phyloP scores from a whole-genome alignment of 2,797 vertebrate species.

The Sebastes kiyomatsui region DNA sequence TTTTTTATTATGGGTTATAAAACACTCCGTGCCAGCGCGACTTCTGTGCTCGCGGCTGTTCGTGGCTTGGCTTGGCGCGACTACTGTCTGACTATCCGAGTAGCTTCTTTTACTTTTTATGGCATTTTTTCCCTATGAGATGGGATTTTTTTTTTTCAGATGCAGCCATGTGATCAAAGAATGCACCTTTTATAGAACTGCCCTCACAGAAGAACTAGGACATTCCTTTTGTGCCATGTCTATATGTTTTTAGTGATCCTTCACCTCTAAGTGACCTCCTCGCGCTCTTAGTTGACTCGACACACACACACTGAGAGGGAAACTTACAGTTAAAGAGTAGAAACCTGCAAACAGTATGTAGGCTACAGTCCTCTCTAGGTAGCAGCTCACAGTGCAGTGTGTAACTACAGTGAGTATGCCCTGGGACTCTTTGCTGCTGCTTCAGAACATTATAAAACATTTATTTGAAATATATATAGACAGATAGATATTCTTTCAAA shows the following conservation, averaged over 20 bases:
- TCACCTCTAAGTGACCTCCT: background rate
- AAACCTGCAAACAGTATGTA: background rate
- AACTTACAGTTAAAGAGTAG: background rate
- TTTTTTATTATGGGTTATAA: background rate
- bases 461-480: background rate
- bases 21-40: background rate
- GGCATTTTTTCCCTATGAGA: background rate
- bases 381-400: background rate
- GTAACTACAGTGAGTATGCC: background rate
- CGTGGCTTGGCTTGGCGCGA: background rate
- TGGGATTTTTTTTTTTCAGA: background rate
- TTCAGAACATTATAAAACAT: background rate
- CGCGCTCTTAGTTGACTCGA: background rate
- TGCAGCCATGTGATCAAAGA: background rate
- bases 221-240: background rate
- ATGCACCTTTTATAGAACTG: background rate
- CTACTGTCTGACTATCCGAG: background rate
- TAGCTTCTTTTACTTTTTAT: background rate
- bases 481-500: background rate
- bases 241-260: background rate
- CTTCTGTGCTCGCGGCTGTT: background rate
- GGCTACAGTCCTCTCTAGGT: background rate
- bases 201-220: background rate
- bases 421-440: background rate
- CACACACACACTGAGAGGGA: background rate